Conservation (phyloP, 2,113 vertebrate genomes). For the Neotoma lepida region DNA sequence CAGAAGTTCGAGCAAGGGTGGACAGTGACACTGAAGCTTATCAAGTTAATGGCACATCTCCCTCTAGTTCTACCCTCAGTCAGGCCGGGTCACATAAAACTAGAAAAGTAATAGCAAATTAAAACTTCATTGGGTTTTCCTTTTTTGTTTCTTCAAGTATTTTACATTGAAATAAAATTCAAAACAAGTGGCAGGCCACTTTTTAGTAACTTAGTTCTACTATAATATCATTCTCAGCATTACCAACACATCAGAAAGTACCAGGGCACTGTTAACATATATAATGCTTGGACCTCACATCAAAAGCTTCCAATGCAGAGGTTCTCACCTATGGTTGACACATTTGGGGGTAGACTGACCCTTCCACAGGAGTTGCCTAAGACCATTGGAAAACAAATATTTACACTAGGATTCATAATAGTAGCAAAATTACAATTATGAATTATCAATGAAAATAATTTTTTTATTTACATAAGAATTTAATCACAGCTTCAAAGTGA, state of each 20-base stretch:
- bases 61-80: not conserved
- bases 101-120: constrained; percentile 1
- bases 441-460: too few species aligned
- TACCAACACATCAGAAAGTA: not conserved
- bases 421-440: too few species aligned
- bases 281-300: not conserved
- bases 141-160: not conserved
- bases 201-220: not conserved
- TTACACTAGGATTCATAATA: too few species aligned
- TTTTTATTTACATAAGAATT: too few species aligned
- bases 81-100: not conserved
- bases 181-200: not conserved
- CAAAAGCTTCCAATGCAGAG: not conserved
- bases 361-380: too few species aligned
- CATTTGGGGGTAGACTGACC: too few species aligned
- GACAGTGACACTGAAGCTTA: not conserved
- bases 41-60: not conserved
- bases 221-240: not conserved
- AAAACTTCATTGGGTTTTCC: not conserved
- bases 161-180: not conserved
- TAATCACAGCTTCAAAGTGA: too few species aligned
- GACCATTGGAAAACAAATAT: too few species aligned
- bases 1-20: not conserved
- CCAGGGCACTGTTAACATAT: not conserved
- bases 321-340: too few species aligned